Evolutionary conservation across 37 sponge, comb jelly and placozoan genomes (phyloP), one percentile per base, ranked within the genome.

Genomic region (Eunapius fragilis): DNA sequence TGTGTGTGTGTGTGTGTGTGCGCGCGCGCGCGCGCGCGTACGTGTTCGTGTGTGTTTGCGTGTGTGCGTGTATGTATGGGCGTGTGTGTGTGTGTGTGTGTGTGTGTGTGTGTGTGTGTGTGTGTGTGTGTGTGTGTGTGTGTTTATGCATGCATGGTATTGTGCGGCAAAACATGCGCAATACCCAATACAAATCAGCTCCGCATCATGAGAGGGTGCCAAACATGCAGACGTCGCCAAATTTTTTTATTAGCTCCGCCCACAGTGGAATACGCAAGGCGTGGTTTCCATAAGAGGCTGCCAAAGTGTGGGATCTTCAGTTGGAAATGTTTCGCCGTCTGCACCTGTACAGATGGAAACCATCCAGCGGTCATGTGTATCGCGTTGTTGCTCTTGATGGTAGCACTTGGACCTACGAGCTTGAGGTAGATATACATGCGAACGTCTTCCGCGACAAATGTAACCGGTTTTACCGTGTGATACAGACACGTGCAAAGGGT

Each of bases 351-450:
- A 77, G 47, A n/a, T 74, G 73, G 14, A 37, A 80, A 22, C 30
- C 47, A 19, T 73, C 35, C n/a, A 2, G 70, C 23, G 13, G 69
- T 19, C 71, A 58, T 28, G 77, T 81, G 13, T 86, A 80, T 79
- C 74, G 86, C 50, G 91, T 91, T 10, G 12, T 81, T n/a, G 25
- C 70, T 2, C 87, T 75, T 19, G 91, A 91, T 71, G 91, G 91
- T 2, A 82, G 67, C 22, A 82, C 77, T 6, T 28, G 77, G 11
- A 33, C 77, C 25, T 72, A 82, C 37, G 36, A 86, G 22, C 45
- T 91, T 5, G 87, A 91, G 82, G 91, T 90, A 69, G 36, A 50
- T 2, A 68, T 3, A 6, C 12, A 9, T n/a, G 30, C 31, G 0
- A 37, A 2, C 5, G 28, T 0, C 74, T 3, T 1, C 23, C 7